A percentile compares a stretch with the other conserved stretches of the same genome.
phyloP scores from a whole-genome alignment of 2,888 invertebrate genomes.

The Zaprionus lineosus region DNA sequence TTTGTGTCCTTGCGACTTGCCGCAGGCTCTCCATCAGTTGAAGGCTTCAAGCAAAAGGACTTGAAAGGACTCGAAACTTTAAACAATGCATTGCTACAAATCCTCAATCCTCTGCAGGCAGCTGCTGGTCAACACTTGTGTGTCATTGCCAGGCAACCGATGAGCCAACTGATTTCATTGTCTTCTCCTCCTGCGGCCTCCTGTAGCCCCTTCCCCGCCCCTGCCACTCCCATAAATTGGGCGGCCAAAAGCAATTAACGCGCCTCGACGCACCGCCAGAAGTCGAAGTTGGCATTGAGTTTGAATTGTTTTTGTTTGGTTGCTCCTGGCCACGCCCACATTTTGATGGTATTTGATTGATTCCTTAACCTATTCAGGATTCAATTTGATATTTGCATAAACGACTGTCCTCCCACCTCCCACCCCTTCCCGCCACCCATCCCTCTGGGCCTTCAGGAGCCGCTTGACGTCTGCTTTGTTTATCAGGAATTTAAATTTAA shows the following conservation, averaged over 20 bases:
- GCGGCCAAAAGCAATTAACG: slow-evolving; percentile 64
- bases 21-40: slow-evolving; percentile 32
- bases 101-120: too few relatives aligned
- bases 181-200: too few relatives aligned
- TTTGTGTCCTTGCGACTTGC: slow-evolving; percentile 36
- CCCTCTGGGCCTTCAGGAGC: too few relatives aligned
- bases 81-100: too few relatives aligned
- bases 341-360: slow-evolving; percentile 67
- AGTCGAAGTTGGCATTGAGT: slow-evolving; percentile 20
- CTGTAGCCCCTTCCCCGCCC: too few relatives aligned
- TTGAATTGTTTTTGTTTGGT: slow-evolving; percentile 10
- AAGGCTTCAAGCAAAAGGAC: too few relatives aligned
- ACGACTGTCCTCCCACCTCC: slow-evolving; percentile 15
- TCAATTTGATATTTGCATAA: slow-evolving; percentile 76
- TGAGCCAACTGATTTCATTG: too few relatives aligned
- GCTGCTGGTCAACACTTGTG: too few relatives aligned
- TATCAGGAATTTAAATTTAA: slow-evolving; percentile 60
- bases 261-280: slow-evolving; percentile 56
- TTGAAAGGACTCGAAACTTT: too few relatives aligned
- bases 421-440: too few relatives aligned
- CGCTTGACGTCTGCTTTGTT: slow-evolving; percentile 35
- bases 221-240: slow-evolving; percentile 24
- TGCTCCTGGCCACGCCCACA: slow-evolving; percentile 41
- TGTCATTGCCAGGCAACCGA: too few relatives aligned
- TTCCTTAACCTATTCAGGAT: slow-evolving; percentile 52